A percentile compares a stretch with the other conserved stretches of the same genome.
These are phyloP conservation scores for Kryptolebias ocellatus DNA, from an alignment of 2,797 vertebrate species.

Conservation along the genomic window DNA sequence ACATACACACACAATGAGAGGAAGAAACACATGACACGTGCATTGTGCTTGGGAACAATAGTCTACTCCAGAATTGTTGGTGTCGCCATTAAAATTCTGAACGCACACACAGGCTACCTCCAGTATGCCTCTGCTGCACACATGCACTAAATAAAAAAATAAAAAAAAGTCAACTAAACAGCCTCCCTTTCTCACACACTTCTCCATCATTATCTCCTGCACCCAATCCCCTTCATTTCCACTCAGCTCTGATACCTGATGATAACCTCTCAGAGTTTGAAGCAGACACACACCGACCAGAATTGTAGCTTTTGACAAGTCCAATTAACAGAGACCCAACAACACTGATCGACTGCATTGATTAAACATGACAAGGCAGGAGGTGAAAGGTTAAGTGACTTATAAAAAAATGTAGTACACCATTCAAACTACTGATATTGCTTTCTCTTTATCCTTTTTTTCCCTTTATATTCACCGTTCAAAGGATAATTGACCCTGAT, in stretches of 20 bases:
- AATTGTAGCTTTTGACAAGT: conserved; percentile 62
- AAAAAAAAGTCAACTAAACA: conserved; percentile 12
- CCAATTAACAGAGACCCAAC: conserved; percentile 63
- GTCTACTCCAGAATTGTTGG: conserved; percentile 20
- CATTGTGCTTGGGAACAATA: conserved; percentile 42
- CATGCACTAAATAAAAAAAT: conserved; percentile 6
- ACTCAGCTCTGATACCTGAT: conserved; percentile 58
- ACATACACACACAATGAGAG: not conserved
- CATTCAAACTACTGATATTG: conserved; percentile 25
- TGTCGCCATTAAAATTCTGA: conserved; percentile 52
- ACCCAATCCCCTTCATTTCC: conserved; percentile 61
- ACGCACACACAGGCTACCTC: conserved; percentile 21
- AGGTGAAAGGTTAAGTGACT: conserved; percentile 70
- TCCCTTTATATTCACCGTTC: conserved; percentile 23
- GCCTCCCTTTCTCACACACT: conserved; percentile 12
- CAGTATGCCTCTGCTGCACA: conserved; percentile 8
- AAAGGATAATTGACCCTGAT: conserved; percentile 42
- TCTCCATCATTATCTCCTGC: conserved; percentile 47
- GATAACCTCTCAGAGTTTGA: conserved; percentile 63
- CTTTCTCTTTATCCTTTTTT: conserved; percentile 19
- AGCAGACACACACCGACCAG: conserved; percentile 18
- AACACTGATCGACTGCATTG: conserved; percentile 58
- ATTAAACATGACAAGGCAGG: conserved; percentile 51
- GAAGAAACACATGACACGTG: not conserved
- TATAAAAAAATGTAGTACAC: conserved; percentile 37